Conservation (phyloP, 2,113 vertebrate species). For the Campylomormyrus numenius region DNA sequence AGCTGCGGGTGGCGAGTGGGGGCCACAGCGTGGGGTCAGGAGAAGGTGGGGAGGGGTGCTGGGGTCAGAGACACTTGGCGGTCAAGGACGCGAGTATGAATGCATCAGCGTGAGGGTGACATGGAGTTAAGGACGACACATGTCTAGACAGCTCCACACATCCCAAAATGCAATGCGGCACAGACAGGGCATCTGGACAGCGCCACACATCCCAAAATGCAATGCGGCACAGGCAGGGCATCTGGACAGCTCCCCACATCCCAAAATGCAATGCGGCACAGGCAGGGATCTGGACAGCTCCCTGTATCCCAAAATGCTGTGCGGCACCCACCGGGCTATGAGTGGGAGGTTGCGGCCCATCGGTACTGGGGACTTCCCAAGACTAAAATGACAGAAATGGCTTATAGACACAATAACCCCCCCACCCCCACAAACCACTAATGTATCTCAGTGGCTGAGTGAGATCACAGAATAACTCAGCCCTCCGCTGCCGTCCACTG, state of each 20-base stretch:
- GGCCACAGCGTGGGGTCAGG: neutral
- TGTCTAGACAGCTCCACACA: slow-evolving; percentile 57
- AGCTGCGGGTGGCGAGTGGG: neutral
- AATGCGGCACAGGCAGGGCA: neutral
- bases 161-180: neutral
- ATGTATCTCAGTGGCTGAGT: neutral
- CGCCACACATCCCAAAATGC: slow-evolving; percentile 21
- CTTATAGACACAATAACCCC: neutral
- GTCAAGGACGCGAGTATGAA: slow-evolving; percentile 69
- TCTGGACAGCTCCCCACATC: slow-evolving; percentile 53
- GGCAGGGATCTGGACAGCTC: slow-evolving; percentile 52
- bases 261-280: neutral
- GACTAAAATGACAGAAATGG: neutral
- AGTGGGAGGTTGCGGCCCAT: neutral
- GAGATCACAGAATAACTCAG: neutral
- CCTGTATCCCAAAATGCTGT: slow-evolving; percentile 8
- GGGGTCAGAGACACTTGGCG: neutral
- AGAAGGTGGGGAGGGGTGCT: neutral
- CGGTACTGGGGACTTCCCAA: neutral
- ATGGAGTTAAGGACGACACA: slow-evolving; percentile 62
- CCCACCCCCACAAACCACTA: neutral
- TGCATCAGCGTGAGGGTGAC: slow-evolving; percentile 64
- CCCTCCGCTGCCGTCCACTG: neutral
- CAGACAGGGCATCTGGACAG: slow-evolving; percentile 47
- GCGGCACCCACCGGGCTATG: too few species aligned